phyloP scores from a whole-genome alignment of 2,888 invertebrate genomes.

The Heliconius erato region DNA sequence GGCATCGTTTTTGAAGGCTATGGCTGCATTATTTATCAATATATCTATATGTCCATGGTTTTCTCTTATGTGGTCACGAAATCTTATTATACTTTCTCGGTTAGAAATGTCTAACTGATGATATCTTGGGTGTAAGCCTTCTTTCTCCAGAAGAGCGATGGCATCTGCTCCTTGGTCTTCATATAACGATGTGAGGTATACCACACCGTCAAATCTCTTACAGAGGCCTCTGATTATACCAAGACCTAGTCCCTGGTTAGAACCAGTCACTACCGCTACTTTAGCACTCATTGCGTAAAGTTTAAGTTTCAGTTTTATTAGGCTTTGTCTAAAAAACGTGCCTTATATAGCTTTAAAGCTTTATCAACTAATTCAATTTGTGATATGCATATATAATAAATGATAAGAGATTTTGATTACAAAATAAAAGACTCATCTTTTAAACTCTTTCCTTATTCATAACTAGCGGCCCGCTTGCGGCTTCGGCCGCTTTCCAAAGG shows the following conservation, averaged over 20 bases:
- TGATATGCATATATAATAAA: background rate
- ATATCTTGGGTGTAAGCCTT: constrained; percentile 12
- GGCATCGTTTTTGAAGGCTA: background rate
- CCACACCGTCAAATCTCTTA: background rate
- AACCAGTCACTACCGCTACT: constrained; percentile 7
- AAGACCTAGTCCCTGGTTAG: background rate
- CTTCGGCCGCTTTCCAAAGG: too few species aligned
- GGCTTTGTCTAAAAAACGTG: background rate
- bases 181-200: background rate
- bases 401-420: constrained; percentile 4
- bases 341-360: constrained; percentile 10
- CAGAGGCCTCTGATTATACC: background rate
- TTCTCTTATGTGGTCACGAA: background rate
- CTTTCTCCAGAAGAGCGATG: background rate
- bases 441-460: background rate
- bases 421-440: constrained; percentile 2
- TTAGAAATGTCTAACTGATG: background rate
- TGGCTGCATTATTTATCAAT: background rate
- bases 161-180: background rate
- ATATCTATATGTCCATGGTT: background rate
- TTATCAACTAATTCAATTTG: background rate
- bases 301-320: background rate
- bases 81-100: background rate
- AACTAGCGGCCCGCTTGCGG: background rate
- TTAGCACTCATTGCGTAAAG: background rate